These are phyloP conservation scores for Brachyhypopomus gauderio DNA, from an alignment of 2,113 vertebrate genomes.

Conservation along the genomic window DNA sequence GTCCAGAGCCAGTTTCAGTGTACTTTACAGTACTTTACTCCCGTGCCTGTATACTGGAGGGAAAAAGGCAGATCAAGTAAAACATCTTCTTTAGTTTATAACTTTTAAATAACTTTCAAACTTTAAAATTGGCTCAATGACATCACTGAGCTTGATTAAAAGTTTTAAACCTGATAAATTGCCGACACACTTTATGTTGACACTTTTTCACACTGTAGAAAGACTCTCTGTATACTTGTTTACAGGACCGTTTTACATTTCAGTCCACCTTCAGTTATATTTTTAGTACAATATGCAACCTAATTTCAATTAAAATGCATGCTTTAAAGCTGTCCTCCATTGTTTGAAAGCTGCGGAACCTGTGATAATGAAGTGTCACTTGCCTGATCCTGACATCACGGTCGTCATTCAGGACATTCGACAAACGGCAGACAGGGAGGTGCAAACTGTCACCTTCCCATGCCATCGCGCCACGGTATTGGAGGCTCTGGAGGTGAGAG, in stretches of 20 bases:
- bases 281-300: background rate
- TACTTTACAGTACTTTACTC: background rate
- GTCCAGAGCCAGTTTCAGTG: background rate
- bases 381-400: constrained; percentile 7
- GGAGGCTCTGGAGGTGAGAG: constrained; percentile 61
- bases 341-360: background rate
- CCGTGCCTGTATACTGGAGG: background rate
- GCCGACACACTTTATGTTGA: background rate
- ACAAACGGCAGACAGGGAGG: constrained; percentile 54
- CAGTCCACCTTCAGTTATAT: background rate
- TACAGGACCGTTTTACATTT: constrained; percentile 1
- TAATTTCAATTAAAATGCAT: background rate
- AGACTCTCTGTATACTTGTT: background rate
- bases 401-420: constrained; percentile 35
- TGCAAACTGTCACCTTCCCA: constrained; percentile 55
- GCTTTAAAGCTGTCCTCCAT: background rate
- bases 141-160: too few relatives aligned
- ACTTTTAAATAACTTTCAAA: background rate
- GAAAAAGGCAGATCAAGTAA: too few relatives aligned
- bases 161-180: too few relatives aligned
- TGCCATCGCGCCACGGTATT: constrained; percentile 57
- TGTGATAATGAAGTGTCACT: constrained; percentile 14
- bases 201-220: background rate
- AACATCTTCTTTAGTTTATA: background rate
- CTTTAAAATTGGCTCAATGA: too few relatives aligned